phyloP scores from a whole-genome alignment of 2,888 invertebrate genomes.

The Colostygia pectinataria region DNA sequence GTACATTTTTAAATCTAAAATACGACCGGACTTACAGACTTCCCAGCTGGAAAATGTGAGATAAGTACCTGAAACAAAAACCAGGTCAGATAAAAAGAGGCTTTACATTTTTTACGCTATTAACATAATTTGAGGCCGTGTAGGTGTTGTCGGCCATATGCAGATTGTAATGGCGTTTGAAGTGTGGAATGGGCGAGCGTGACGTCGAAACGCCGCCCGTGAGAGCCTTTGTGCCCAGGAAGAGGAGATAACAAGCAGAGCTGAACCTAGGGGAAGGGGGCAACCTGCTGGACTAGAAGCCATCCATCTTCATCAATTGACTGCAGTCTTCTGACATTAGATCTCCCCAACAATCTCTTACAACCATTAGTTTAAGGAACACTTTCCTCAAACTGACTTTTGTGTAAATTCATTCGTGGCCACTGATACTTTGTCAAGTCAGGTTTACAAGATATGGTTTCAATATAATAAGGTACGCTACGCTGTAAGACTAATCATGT shows the following conservation, averaged over 20 bases:
- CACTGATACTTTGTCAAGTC: no score
- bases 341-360: no score
- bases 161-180: conserved; percentile 58
- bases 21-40: conserved; percentile 29
- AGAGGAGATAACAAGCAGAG: conserved; percentile 67
- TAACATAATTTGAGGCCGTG: conserved; percentile 57
- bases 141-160: conserved; percentile 51
- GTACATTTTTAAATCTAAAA: not conserved
- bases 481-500: no score
- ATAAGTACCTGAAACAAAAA: conserved; percentile 69
- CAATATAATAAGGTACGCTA: no score
- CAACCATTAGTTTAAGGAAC: no score
- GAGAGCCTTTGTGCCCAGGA: conserved; percentile 58
- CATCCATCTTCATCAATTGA: conserved; percentile 29
- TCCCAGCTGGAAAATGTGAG: conserved; percentile 27
- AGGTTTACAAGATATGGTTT: no score
- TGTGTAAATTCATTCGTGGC: no score
- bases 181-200: conserved; percentile 59
- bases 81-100: conserved; percentile 57
- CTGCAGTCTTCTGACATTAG: not conserved
- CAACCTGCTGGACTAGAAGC: no score
- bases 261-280: not conserved
- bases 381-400: no score
- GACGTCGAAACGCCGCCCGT: conserved; percentile 50
- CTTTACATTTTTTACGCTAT: conserved; percentile 54